phyloP scores from a whole-genome alignment of 2,888 invertebrate genomes.

The Spilarctia lutea region DNA sequence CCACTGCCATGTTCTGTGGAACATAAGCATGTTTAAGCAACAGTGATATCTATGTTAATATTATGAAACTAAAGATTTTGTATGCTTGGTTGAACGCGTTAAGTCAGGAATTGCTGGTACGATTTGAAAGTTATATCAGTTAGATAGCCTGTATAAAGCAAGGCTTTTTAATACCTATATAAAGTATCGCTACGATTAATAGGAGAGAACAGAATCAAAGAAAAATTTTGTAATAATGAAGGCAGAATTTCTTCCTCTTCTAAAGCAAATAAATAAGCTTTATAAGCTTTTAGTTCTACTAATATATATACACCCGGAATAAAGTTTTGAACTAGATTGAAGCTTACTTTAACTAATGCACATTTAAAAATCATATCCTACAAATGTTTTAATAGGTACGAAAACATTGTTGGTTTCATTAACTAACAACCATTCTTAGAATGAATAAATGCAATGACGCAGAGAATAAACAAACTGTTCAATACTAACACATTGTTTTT shows the following conservation, averaged over 20 bases:
- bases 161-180: too few relatives aligned
- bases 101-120: too few relatives aligned
- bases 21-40: constrained; percentile 8
- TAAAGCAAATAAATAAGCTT: not conserved
- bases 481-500: not conserved
- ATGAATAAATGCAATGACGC: not conserved
- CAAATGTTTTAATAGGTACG: not conserved
- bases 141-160: too few relatives aligned
- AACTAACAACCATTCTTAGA: constrained; percentile 1
- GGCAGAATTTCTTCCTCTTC: too few relatives aligned
- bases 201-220: too few relatives aligned
- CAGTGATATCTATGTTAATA: not conserved
- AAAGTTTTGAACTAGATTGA: not conserved
- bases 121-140: too few relatives aligned
- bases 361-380: not conserved
- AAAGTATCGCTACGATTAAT: too few relatives aligned
- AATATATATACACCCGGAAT: not conserved
- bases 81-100: too few relatives aligned
- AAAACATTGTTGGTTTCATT: not conserved
- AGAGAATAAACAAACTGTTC: not conserved
- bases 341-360: not conserved
- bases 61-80: too few relatives aligned
- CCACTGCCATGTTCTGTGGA: constrained; percentile 90
- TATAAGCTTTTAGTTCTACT: not conserved
- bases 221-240: too few relatives aligned